Conservation (phyloP, 2,113 vertebrate species). For the Myotis yumanensis region DNA sequence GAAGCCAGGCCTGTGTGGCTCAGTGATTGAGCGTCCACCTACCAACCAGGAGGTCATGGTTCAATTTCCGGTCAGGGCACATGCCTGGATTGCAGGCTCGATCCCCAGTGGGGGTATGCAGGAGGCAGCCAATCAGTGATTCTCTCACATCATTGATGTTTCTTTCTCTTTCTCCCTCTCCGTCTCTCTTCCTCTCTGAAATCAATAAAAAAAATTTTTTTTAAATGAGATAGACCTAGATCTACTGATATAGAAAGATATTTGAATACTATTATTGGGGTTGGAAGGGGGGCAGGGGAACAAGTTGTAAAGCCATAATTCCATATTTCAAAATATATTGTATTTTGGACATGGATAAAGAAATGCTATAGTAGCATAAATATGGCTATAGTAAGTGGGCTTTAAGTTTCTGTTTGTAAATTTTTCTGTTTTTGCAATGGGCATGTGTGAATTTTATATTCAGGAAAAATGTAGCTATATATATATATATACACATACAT, state of each 20-base stretch:
- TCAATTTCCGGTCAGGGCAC: no score
- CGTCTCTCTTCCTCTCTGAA: no score
- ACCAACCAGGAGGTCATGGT: no score
- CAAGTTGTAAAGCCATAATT: neutral
- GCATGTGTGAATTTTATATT: neutral
- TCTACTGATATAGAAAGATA: neutral
- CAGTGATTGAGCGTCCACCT: no score
- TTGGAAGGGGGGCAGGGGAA: neutral
- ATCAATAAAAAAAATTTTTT: no score
- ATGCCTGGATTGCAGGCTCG: no score
- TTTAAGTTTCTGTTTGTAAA: constrained; percentile 27
- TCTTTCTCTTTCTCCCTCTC: no score
- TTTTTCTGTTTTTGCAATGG: neutral
- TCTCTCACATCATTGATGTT: no score
- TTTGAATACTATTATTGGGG: neutral
- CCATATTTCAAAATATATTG: neutral
- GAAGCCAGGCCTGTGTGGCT: no score
- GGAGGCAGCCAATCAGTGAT: no score
- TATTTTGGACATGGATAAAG: neutral
- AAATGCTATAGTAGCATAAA: neutral
- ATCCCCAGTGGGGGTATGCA: no score
- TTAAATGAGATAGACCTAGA: neutral
- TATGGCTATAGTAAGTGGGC: neutral
- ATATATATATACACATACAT: no score
- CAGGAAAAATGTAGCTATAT: neutral